Base-by-base conservation (phyloP, 2,113 vertebrate genomes). In the Sebastes fasciatus region DNA sequence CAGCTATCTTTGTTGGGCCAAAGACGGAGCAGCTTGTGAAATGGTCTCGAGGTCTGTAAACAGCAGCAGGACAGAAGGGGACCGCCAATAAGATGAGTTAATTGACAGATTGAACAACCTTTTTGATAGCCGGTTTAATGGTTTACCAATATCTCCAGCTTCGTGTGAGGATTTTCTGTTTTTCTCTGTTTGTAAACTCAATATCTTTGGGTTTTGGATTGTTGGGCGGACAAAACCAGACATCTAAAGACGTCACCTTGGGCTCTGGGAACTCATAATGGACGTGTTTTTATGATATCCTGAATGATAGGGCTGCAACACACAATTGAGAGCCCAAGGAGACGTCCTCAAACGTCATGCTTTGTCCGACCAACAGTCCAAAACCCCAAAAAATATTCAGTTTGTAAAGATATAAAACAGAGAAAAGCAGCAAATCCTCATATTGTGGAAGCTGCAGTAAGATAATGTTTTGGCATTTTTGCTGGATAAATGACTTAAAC, bases 1-100 rank as follows among this genome's bases (percentile, higher is more conserved):
- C n/a, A n/a, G 66, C 76, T 72, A 45, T 66, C 65, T 79, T 83
- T 79, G 46, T 67, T 79, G 62, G 72, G 46, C 23, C n/a, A 10
- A 17, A 69, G 21, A 54, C 16, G 54, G 46, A 52, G 60, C 72
- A 34, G 43, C 42, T 79, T 42, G 51, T 69, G 7, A 46, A 65
- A 19, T 12, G n/a, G 26, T 66, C 65, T 8, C 2, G 8, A 57
- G 19, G 10, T 61, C 48, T 23, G 21, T 21, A 23, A 34, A 14
- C 62, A 52, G 21, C 13, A 64, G 66, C 45, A 48, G 55, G 42
- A 48, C 1, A 19, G 21, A 73, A 26, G 60, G 19, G 43, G 19
- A 57, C 67, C 14, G 16, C 66, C 48, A 69, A 19, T 51, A 51
- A 34, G 10, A 64, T 11, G 13, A 76, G 26, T 34, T 62, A 17